Evolutionary conservation across 2,888 invertebrate genomes (phyloP).

Genomic region (Siphlonurus alternatus): DNA sequence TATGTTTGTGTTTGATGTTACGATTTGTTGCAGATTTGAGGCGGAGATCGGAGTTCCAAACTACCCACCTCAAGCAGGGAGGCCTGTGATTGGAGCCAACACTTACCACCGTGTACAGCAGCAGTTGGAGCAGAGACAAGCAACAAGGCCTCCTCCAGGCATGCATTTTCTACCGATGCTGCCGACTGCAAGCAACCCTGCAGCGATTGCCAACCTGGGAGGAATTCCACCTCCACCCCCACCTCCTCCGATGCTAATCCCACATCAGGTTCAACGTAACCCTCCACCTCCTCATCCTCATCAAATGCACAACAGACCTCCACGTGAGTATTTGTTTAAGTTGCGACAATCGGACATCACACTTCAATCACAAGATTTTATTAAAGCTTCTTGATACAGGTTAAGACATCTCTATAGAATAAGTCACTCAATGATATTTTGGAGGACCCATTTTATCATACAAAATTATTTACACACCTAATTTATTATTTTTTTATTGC

Average conservation of each 20-base stretch:
- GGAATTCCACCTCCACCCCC: conserved; percentile 35
- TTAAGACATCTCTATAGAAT: too few relatives aligned
- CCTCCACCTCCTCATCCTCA: neutral
- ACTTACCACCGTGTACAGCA: conserved; percentile 51
- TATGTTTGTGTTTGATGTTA: too few relatives aligned
- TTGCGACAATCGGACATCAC: too few relatives aligned
- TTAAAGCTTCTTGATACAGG: too few relatives aligned
- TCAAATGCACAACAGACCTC: too few relatives aligned
- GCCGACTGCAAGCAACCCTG: conserved; percentile 23
- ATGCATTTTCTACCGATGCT: conserved; percentile 23
- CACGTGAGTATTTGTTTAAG: conserved; percentile 18
- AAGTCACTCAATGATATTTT: too few relatives aligned
- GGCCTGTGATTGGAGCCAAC: conserved; percentile 50
- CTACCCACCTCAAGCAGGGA: conserved; percentile 31
- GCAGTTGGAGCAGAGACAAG: conserved; percentile 37
- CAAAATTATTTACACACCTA: too few relatives aligned
- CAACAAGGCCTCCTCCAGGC: conserved; percentile 21
- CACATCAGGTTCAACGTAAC: conserved; percentile 38
- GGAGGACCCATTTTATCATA: too few relatives aligned
- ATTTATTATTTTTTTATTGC: too few relatives aligned
- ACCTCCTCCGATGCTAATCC: conserved; percentile 44
- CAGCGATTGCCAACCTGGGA: conserved; percentile 32
- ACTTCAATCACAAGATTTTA: too few relatives aligned
- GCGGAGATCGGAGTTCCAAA: conserved; percentile 48
- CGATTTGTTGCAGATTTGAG: conserved; percentile 52